phyloP scores from a whole-genome alignment of 2,888 invertebrate genomes.

The Argyra leucocephala region DNA sequence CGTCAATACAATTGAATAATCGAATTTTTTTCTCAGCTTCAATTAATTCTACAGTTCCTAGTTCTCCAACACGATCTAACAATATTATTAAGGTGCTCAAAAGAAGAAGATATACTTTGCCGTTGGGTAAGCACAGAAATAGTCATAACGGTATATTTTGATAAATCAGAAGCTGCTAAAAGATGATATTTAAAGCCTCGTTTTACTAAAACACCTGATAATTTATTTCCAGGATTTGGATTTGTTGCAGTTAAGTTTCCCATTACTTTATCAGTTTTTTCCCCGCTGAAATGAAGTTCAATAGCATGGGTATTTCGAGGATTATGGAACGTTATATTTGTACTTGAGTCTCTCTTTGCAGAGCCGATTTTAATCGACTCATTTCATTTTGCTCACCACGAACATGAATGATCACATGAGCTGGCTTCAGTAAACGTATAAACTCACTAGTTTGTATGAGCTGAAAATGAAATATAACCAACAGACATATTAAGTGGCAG shows the following conservation, averaged over 20 bases:
- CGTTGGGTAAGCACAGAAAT: constrained; percentile 89
- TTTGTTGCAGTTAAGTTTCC: constrained; percentile 78
- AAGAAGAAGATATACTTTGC: constrained; percentile 76
- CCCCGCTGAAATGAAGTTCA: constrained; percentile 87
- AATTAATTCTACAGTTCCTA: constrained; percentile 55
- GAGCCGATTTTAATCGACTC: constrained; percentile 87
- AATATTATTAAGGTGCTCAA: constrained; percentile 62
- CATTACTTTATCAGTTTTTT: constrained; percentile 98
- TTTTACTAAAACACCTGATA: constrained; percentile 92
- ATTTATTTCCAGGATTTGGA: constrained; percentile 63
- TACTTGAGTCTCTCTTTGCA: constrained; percentile 78
- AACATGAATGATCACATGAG: constrained; percentile 78
- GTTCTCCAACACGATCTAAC: constrained; percentile 65
- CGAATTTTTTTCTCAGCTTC: constrained; percentile 63
- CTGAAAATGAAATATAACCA: constrained; percentile 98
- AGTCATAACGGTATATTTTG: constrained; percentile 92
- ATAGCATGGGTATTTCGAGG: constrained; percentile 92
- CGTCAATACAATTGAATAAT: constrained; percentile 74
- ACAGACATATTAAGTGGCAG: constrained; percentile 94
- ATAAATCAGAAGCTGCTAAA: constrained; percentile 79
- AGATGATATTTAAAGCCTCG: constrained; percentile 97
- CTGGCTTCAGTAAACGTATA: constrained; percentile 84
- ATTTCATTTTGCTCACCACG: constrained; percentile 99
- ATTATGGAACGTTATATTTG: constrained; percentile 84
- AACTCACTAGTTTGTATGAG: constrained; percentile 97